Conservation (phyloP, 2,888 invertebrate species). For the Troglohyphantes excavatus region DNA sequence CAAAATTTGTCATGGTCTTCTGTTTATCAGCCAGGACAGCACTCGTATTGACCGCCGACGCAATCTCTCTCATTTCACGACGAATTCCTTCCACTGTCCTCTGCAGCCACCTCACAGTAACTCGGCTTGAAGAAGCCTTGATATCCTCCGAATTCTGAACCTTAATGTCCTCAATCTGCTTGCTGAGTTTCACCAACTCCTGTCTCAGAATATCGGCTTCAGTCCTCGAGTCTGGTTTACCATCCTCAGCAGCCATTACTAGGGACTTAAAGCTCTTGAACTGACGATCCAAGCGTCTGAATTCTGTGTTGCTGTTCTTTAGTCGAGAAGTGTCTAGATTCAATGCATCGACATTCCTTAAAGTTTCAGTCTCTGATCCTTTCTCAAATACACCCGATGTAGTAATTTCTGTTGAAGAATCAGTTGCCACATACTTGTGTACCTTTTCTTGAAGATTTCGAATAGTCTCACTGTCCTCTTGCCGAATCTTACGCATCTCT, state of each 20-base stretch:
- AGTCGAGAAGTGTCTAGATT: slow-evolving; percentile 11
- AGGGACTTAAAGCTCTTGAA: background rate
- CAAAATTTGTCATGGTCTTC: slow-evolving; percentile 70
- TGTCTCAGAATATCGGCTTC: slow-evolving; percentile 77
- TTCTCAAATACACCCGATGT: too few species aligned
- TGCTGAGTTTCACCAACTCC: slow-evolving; percentile 68
- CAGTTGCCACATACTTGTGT: background rate
- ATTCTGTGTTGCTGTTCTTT: slow-evolving; percentile 11
- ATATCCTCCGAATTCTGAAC: too few species aligned
- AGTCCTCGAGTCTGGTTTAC: slow-evolving; percentile 43
- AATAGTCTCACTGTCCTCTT: slow-evolving; percentile 74
- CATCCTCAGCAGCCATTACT: background rate
- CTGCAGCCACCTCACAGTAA: slow-evolving; percentile 78
- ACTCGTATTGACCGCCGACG: slow-evolving; percentile 78
- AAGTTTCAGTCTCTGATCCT: background rate
- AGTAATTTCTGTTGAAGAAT: background rate
- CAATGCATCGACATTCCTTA: slow-evolving; percentile 32
- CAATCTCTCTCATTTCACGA: slow-evolving; percentile 79
- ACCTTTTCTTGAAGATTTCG: slow-evolving; percentile 63
- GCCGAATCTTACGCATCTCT: slow-evolving; percentile 54
- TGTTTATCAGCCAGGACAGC: slow-evolving; percentile 73
- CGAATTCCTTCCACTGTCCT: slow-evolving; percentile 78
- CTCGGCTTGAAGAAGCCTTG: slow-evolving; percentile 63
- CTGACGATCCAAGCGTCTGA: background rate
- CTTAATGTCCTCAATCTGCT: slow-evolving; percentile 71